Evolutionary conservation across 2,113 vertebrate genomes (phyloP).

Genomic region (Hylia prasina): DNA sequence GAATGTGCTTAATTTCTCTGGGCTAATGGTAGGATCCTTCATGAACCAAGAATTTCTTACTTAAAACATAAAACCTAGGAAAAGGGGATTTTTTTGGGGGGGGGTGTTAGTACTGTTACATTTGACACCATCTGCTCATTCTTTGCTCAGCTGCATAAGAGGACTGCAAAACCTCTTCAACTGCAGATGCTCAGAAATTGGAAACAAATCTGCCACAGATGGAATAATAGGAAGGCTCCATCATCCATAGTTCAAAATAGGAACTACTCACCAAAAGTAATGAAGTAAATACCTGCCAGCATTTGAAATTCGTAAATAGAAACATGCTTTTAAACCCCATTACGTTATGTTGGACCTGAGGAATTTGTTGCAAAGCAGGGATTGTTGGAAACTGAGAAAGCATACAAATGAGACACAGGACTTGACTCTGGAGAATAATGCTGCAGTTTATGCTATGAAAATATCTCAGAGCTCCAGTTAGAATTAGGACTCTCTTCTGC

Average conservation of each 20-base stretch:
- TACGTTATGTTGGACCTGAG: background rate
- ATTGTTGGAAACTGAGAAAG: background rate
- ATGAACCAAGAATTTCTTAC: background rate
- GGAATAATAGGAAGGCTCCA: slow-evolving; percentile 38
- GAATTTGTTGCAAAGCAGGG: slow-evolving; percentile 27
- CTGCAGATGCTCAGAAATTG: slow-evolving; percentile 59
- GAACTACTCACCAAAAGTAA: slow-evolving; percentile 8
- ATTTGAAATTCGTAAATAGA: slow-evolving; percentile 32
- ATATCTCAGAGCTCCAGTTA: background rate
- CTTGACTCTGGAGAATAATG: background rate
- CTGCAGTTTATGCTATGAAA: background rate
- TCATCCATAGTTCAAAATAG: background rate
- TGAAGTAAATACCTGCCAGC: slow-evolving; percentile 40
- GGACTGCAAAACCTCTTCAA: slow-evolving; percentile 30
- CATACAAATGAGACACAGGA: background rate
- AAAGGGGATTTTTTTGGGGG: background rate
- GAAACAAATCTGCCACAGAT: slow-evolving; percentile 55
- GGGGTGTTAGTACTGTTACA: background rate
- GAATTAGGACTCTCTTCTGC: background rate
- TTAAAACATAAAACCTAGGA: background rate
- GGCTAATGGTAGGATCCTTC: background rate
- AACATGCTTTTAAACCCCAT: slow-evolving; percentile 8
- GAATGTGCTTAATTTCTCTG: background rate
- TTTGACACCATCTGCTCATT: slow-evolving; percentile 56
- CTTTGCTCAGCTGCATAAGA: slow-evolving; percentile 54